Evolutionary conservation across 2,888 invertebrate genomes (phyloP), one percentile per base, ranked within the genome.

Genomic region (Eurois occulta): DNA sequence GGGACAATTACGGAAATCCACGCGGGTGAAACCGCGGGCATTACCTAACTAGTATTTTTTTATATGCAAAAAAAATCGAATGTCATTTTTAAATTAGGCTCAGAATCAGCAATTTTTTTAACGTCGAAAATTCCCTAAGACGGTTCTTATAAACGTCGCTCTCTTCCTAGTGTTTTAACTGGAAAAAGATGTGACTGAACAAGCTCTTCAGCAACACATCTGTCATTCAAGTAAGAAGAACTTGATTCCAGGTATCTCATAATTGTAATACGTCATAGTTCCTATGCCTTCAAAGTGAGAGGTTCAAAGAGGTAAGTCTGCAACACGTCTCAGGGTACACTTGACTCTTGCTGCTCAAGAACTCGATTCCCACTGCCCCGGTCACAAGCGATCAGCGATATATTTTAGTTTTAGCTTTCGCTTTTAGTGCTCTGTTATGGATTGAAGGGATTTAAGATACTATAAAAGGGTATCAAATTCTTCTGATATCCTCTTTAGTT

Each of bases 281-380:
- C 3, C 1, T 35, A 5, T 48, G 24, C 5, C 62, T 62, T 72
- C 52, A 73, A 78, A 75, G 78, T 82, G 66, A 72, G 60, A 74
- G 77, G 72, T 64, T 77, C 77, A 58, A 81, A 74, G 67, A 73
- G 35, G 58, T 73, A 41, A 76, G 68, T 81, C 60, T 64, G 75
- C 60, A 72, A 69, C 69, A 78, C 72, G 65, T 80, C 75, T 84
- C 62, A 68, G 74, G 43, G 35, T 28, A 66, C 66, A 60, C 76
- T 77, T 69, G 72, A 65, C 68, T 77, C 64, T 35, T 75, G 55
- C 72, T 41, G 69, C 46, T 65, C 55, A 65, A 75, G 38, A 46
- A 81, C 64, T 48, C 66, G 71, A 55, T 69, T 35, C 41, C n/a
- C 32, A 43, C 18, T 73, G 28, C 21, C 52, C 28, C 3, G 38